Base-by-base conservation (phyloP, 2,113 vertebrate genomes). In the Etia nguti region DNA sequence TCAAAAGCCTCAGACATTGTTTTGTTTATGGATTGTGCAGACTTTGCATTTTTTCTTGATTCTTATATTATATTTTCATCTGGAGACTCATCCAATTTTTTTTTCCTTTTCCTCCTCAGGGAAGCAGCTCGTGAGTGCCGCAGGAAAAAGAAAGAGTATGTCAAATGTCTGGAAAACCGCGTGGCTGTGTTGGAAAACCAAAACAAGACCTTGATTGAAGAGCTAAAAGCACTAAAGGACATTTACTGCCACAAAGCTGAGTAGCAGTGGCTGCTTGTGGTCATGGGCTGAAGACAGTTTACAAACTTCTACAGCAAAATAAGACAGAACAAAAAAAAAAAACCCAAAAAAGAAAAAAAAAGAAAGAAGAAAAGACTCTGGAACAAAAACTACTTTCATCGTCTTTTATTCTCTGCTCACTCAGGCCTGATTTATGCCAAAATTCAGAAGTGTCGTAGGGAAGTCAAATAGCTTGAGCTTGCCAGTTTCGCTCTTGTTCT, bases 151-250 rank as follows among this genome's bases (percentile, higher is more conserved):
- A 99, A 99, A 73, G 98, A 99, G 96, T 99, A 99, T 93, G 98
- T 99, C 86, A 99, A 98, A 95, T 99, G 98, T 97, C 97, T 99
- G 97, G 98, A 99, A 96, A 99, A 99, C 94, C 98, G 98, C 24
- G 98, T 99, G 95, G 98, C 98, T 26, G 98, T 99, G 92, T 95
- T 99, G 97, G 98, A 99, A 96, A 99, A 99, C 96, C 98, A 99
- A 96, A 99, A 99, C 97, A 99, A 99, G 97, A 99, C 98, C 93
- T 97, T 99, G 94, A 99, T 99, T 95, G 98, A 99, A 96, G 98
- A 99, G 97, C 98, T 99, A 92, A 99, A 98, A 96, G 98, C 98
- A 82, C 97, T 99, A 93, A 99, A 99, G 97, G 98, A 99, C 97
- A 98, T 99, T 96, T 99, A 99, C 95, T 99, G 98, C 97, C 98